Evolutionary conservation across 2,888 invertebrate genomes (phyloP).

Genomic region (Cataglyphis altisquamis): DNA sequence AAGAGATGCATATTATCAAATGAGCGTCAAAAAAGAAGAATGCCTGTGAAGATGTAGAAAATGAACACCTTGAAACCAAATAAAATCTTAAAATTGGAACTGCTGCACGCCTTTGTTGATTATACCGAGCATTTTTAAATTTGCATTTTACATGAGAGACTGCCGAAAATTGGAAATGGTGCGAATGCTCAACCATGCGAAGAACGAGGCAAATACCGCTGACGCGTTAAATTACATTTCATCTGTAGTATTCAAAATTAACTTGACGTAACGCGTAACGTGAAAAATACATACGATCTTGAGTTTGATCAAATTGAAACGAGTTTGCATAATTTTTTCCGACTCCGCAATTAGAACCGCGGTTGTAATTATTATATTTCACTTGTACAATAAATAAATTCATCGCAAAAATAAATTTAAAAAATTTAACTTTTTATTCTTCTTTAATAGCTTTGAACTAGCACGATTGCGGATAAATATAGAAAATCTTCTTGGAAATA

Average conservation of each 20-base stretch:
- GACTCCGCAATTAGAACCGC: neutral
- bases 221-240: conserved; percentile 26
- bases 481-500: neutral
- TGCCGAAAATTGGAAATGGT: conserved; percentile 3
- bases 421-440: neutral
- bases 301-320: conserved; percentile 21
- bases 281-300: conserved; percentile 28
- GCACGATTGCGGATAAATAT: neutral
- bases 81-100: neutral
- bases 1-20: neutral
- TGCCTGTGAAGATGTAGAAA: neutral
- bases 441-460: neutral
- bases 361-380: neutral
- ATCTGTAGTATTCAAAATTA: conserved; percentile 29
- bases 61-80: neutral
- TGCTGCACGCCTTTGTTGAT: neutral
- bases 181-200: conserved; percentile 4
- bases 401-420: neutral
- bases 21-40: neutral
- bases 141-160: conserved; percentile 16
- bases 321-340: neutral
- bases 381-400: conserved; percentile 16
- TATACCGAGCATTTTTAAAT: neutral
- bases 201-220: conserved; percentile 10
- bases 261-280: conserved; percentile 2